A percentile compares a stretch with the other conserved stretches of the same genome.
Conservation (phyloP, 2,797 vertebrate genomes). For the Threskiornis aethiopicus region DNA sequence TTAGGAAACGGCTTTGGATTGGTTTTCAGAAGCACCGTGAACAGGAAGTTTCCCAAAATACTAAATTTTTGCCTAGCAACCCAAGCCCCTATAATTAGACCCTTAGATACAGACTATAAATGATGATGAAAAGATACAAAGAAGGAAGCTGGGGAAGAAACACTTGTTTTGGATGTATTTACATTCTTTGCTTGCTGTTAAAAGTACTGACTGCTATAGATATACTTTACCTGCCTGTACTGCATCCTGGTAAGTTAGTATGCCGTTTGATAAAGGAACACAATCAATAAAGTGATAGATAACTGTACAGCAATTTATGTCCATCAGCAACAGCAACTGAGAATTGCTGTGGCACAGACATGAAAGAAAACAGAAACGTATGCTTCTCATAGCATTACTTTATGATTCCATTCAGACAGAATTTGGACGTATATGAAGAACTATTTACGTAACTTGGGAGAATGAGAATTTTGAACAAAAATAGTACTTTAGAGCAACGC, state of each 20-base stretch:
- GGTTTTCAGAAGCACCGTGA: background rate
- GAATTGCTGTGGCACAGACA: background rate
- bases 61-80: constrained; percentile 55
- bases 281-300: background rate
- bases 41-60: constrained; percentile 56
- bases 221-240: background rate
- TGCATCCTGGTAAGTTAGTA: background rate
- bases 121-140: background rate
- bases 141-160: background rate
- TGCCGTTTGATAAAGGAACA: background rate
- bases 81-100: constrained; percentile 21
- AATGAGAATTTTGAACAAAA: background rate
- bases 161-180: background rate
- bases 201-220: background rate
- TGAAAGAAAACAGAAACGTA: background rate
- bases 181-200: background rate
- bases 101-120: background rate
- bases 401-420: background rate
- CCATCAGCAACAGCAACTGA: background rate
- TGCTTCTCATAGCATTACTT: fast-evolving
- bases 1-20: background rate
- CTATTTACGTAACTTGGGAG: background rate
- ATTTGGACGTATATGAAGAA: background rate
- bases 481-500: background rate
- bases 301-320: background rate